These are phyloP conservation scores for Atta cephalotes DNA, from an alignment of 1,140 invertebrate genomes.

Conservation along the genomic window DNA sequence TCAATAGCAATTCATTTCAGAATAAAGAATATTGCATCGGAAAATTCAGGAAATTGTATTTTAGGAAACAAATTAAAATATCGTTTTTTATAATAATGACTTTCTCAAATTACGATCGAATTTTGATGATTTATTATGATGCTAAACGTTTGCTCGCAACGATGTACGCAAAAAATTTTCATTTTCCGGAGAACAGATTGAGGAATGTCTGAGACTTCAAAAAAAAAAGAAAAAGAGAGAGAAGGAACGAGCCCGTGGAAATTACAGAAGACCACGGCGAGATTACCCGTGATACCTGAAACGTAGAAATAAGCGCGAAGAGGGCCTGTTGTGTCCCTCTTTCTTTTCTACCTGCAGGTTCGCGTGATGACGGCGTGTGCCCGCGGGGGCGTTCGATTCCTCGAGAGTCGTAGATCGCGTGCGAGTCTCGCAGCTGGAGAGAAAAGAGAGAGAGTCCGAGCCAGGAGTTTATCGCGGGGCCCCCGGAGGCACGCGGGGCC, in stretches of 20 bases:
- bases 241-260: conserved; percentile 7
- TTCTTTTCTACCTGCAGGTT: conserved; percentile 67
- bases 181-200: background rate
- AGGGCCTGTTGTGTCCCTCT: conserved; percentile 17
- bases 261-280: conserved; percentile 47
- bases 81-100: background rate
- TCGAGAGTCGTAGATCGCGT: conserved; percentile 76
- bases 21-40: background rate
- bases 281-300: conserved; percentile 46
- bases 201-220: conserved; percentile 15
- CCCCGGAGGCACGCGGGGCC: conserved; percentile 55
- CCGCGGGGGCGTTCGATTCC: conserved; percentile 82
- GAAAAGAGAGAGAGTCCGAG: background rate
- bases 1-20: background rate
- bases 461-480: conserved; percentile 55
- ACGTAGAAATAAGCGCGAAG: conserved; percentile 33
- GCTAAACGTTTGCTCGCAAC: background rate
- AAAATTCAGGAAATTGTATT: background rate
- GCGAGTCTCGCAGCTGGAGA: conserved; percentile 57
- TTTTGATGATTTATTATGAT: background rate
- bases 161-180: background rate
- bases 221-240: background rate
- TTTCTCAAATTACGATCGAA: background rate
- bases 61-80: background rate
- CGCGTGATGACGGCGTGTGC: conserved; percentile 84